Base-by-base conservation (phyloP, 2,888 invertebrate species). In the Atethmia centrago region DNA sequence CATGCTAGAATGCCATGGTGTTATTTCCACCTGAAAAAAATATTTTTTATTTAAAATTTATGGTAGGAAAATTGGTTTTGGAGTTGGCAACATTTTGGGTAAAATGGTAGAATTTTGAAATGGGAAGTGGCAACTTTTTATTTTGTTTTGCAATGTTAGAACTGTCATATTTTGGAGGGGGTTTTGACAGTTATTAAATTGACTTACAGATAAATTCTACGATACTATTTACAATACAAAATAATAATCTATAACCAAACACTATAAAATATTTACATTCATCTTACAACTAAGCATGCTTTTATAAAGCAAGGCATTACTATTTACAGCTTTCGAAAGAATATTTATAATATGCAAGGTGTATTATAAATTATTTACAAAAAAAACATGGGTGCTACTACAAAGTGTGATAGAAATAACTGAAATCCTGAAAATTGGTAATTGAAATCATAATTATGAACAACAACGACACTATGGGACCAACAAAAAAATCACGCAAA, bases 1-100 rank as follows among this genome's bases (percentile, higher is more conserved):
- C 94, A 99, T 99, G 90, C 99, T 99, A 75, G 99, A 99, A 87
- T 99, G 98, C 99, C 99, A 99, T 10, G 98, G 98, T 56, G 98
- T 98, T 31, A 98, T 98, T 95, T 99, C 99, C 70, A 98, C 98
- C 99, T 99, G 94, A 25, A 96, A 95, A n/a, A 74, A 40, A 70
- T 3, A 16, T 28, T 21, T 49, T 58, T 47, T 31, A 45, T 25
- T 69, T 0, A 7, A 10, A 40, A 10, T 16, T 7, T 40, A 47
- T 40, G 45, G 62, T 63, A 51, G 62, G 2, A 62, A 72, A 55
- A 10, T 51, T 14, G 3, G n/a, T n/a, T 59, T 56, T 14, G 2
- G n/a, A 0, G 5, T n/a, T 67, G 36, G 72, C 45, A 71, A 42
- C 58, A 80, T 68, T 83, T 69, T 65, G 0, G 1, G 19, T 8